These are phyloP conservation scores for Carcinoscorpius rotundicauda DNA, from an alignment of 1,140 invertebrate genomes.

Conservation along the genomic window DNA sequence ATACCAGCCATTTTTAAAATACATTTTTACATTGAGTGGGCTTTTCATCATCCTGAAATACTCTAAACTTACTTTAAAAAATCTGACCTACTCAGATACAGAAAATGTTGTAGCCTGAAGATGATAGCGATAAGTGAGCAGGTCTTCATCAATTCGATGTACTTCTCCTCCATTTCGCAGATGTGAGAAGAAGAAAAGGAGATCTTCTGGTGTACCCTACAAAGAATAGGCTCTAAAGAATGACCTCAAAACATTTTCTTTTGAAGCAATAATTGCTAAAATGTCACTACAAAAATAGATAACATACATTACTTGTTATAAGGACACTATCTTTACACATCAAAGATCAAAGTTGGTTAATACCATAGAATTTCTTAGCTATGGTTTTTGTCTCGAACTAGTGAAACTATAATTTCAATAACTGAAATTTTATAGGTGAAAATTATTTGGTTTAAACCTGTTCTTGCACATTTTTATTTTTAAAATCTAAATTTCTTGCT, in stretches of 20 bases:
- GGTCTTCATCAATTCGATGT: constrained; percentile 43
- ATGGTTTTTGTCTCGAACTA: neutral
- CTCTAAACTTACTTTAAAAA: too few species aligned
- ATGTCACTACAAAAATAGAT: neutral
- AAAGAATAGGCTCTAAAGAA: too few species aligned
- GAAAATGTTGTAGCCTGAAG: constrained; percentile 24
- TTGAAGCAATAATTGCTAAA: too few species aligned
- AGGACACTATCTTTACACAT: neutral
- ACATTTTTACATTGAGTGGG: too few species aligned
- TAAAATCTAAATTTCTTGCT: too few species aligned
- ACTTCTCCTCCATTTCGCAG: constrained; percentile 45
- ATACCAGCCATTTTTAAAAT: too few species aligned
- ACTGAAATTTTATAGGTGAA: too few species aligned
- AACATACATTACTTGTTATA: neutral
- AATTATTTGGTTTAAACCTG: too few species aligned
- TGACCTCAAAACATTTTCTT: too few species aligned
- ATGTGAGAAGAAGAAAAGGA: constrained; percentile 63
- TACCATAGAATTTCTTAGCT: constrained; percentile 12
- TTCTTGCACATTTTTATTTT: too few species aligned
- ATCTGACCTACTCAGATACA: constrained; percentile 14
- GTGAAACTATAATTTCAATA: too few species aligned
- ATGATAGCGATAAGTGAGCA: constrained; percentile 60
- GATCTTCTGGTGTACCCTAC: constrained; percentile 57
- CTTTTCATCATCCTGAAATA: too few species aligned
- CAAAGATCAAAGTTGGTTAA: neutral